Evolutionary conservation across 2,113 vertebrate species (phyloP).

Genomic region (Eclectus roratus): DNA sequence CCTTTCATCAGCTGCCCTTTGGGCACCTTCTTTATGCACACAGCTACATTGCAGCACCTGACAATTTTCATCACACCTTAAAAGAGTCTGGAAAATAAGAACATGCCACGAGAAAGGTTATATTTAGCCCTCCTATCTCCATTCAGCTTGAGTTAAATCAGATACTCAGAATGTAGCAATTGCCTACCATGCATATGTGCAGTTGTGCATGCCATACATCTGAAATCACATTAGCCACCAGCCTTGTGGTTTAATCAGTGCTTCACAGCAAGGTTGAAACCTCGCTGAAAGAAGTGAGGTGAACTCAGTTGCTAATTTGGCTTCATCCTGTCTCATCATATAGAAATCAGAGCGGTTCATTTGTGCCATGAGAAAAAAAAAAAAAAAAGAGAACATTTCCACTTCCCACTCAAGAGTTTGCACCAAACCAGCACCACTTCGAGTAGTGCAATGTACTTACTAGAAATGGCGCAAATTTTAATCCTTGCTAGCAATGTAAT

Average conservation of each 20-base stretch:
- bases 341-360: neutral
- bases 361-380: neutral
- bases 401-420: neutral
- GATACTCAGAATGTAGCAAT: neutral
- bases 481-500: neutral
- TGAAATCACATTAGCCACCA: neutral
- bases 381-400: neutral
- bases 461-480: neutral
- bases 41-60: neutral
- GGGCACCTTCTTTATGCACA: neutral
- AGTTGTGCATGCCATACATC: neutral
- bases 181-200: neutral
- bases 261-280: neutral
- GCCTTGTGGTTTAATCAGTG: neutral
- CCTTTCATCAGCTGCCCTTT: neutral
- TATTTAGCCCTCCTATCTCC: neutral
- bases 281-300: neutral
- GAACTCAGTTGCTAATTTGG: neutral
- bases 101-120: neutral
- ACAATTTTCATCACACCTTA: neutral
- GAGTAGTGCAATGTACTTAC: neutral
- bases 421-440: neutral
- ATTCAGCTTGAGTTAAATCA: neutral
- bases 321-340: neutral
- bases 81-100: neutral